These are phyloP conservation scores for Menura novaehollandiae DNA, from an alignment of 2,113 vertebrate species.

Conservation along the genomic window DNA sequence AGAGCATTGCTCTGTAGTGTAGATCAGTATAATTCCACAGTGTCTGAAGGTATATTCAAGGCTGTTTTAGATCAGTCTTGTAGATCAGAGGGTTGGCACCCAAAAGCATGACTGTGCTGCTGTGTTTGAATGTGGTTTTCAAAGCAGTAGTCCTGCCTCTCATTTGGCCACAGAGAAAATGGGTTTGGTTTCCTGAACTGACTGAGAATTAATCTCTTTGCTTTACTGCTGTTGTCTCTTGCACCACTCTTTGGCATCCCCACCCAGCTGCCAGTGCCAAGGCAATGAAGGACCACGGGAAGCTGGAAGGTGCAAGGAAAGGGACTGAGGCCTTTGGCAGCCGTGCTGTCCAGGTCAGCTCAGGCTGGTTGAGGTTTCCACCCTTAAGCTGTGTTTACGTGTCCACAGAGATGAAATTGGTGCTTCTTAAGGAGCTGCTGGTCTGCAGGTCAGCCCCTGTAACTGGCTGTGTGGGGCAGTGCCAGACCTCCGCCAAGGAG, in stretches of 20 bases:
- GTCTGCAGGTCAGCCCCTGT: not conserved
- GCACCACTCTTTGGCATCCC: not conserved
- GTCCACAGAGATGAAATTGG: not conserved
- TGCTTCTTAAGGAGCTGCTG: not conserved
- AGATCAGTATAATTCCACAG: not conserved
- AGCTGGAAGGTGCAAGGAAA: not conserved
- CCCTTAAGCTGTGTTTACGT: not conserved
- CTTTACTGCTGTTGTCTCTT: not conserved
- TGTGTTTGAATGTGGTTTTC: not conserved
- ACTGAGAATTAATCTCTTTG: not conserved
- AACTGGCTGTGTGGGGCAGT: not conserved
- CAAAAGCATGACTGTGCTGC: not conserved
- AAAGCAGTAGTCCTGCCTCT: not conserved
- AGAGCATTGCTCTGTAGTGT: not conserved
- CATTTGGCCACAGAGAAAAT: not conserved
- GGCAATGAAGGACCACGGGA: not conserved
- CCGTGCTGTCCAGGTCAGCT: too few relatives aligned
- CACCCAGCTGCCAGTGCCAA: accelerated
- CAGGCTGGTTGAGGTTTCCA: not conserved
- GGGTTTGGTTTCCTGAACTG: not conserved
- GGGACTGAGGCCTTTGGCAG: not conserved
- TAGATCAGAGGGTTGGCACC: accelerated
- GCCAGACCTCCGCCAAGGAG: not conserved
- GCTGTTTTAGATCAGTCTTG: not conserved
- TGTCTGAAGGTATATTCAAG: not conserved